A percentile compares a stretch with the other conserved stretches of the same genome.
Evolutionary conservation across 2,888 invertebrate species (phyloP).

Genomic region (Eilema griseolum): DNA sequence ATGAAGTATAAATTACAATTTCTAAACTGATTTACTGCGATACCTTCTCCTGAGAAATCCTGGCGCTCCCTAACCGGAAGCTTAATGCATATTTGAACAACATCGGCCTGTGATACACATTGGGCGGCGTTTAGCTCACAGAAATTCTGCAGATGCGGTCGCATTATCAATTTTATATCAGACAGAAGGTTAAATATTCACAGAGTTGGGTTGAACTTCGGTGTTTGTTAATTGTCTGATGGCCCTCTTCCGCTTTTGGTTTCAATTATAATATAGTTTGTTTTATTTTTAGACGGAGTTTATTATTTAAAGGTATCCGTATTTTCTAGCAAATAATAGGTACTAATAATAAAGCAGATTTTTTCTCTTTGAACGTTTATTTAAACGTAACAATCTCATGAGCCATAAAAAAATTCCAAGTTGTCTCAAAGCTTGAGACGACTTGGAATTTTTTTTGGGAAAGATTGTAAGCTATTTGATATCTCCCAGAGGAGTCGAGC

Average conservation of each 20-base stretch:
- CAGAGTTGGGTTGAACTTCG: conserved; percentile 21
- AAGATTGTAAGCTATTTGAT: too few species aligned
- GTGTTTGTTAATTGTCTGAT: conserved; percentile 26
- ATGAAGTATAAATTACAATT: too few species aligned
- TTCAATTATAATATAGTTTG: not conserved
- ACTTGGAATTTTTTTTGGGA: too few species aligned
- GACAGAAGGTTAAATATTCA: conserved; percentile 43
- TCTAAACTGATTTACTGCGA: conserved; percentile 2
- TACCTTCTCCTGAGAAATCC: conserved; percentile 24
- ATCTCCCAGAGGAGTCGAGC: too few species aligned
- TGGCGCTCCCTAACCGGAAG: conserved; percentile 19
- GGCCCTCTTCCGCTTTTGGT: not conserved
- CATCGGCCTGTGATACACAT: conserved; percentile 27
- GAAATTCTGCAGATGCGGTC: conserved; percentile 46
- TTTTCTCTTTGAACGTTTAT: not conserved
- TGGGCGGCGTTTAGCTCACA: conserved; percentile 26
- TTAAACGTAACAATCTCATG: too few species aligned
- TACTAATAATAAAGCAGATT: too few species aligned
- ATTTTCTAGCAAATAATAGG: too few species aligned
- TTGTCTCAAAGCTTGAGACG: too few species aligned
- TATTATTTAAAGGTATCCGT: not conserved
- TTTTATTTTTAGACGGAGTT: not conserved
- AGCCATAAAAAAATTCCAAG: too few species aligned
- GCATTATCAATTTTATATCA: conserved; percentile 43
- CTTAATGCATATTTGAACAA: conserved; percentile 45